Evolutionary conservation across 2,888 invertebrate genomes (phyloP), one percentile per base, ranked within the genome.

Genomic region (Thecophora atra): DNA sequence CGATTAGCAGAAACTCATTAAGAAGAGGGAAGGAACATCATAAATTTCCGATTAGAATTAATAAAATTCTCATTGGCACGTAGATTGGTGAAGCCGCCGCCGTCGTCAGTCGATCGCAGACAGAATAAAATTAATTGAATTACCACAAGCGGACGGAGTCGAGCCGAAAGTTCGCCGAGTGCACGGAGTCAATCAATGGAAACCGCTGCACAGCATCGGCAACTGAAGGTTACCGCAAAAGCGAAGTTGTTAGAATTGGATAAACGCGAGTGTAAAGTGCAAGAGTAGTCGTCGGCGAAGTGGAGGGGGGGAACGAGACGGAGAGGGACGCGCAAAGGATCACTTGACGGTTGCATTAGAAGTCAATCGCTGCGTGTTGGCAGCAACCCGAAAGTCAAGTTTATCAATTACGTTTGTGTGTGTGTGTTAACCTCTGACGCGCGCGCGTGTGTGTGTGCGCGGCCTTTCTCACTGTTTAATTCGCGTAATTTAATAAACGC

Each of bases 401-500:
- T 62, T 51, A 70, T 70, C 70, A 70, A 70, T 63, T 70, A 24
- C 47, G 54, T 52, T 24, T 42, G 17, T 44, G 17, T 56, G 24
- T 26, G 42, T 19, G 11, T 42, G 47, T 44, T 44, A 54, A 52
- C 21, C 52, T n/a, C 21, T 67, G 37, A 37, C 19, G 42, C 21
- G 63, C 42, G 37, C 13, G 37, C 42, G 13, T 37, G n/a, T 63
- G 30, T 42, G 13, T 63, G 13, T 8, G 30, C 37, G 30, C 37
- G 60, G 30, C 42, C 42, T 11, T 19, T 28, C 62, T 56, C 37
- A 21, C 58, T 77, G 78, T 82, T 83, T 79, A 81, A 82, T 74
- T 79, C 78, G 79, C 78, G 78, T 83, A 82, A 83, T 83, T 83
- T 79, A 82, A 82, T 83, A 80, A 82, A 78, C 76, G 76, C 79